phyloP scores from a whole-genome alignment of 2,113 vertebrate genomes.

The Pseudorasbora parva region DNA sequence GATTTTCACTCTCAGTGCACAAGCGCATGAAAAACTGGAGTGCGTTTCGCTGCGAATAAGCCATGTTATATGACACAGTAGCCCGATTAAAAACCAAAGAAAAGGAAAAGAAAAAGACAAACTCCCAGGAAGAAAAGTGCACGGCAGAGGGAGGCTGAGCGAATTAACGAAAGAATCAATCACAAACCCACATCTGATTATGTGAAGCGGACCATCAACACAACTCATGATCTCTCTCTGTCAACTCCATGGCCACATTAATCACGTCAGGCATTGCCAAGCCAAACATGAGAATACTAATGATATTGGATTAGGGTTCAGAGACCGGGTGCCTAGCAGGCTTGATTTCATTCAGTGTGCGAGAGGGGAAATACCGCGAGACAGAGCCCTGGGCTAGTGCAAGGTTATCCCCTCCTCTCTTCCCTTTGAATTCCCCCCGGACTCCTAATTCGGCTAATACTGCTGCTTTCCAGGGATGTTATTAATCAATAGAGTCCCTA shows the following conservation, averaged over 20 bases:
- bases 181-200: slow-evolving; percentile 71
- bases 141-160: slow-evolving; percentile 30
- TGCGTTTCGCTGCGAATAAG: slow-evolving; percentile 55
- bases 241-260: slow-evolving; percentile 70
- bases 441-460: slow-evolving; percentile 67
- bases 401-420: slow-evolving; percentile 56
- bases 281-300: slow-evolving; percentile 69
- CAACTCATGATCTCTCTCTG: slow-evolving; percentile 61
- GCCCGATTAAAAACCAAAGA: slow-evolving; percentile 42
- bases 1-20: neutral
- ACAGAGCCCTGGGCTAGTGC: slow-evolving; percentile 58
- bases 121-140: slow-evolving; percentile 31
- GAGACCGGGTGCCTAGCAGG: slow-evolving; percentile 53
- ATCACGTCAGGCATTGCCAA: slow-evolving; percentile 69
- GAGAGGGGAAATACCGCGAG: slow-evolving; percentile 48
- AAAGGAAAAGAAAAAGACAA: neutral
- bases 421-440: slow-evolving; percentile 17
- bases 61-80: slow-evolving; percentile 71
- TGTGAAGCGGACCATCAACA: slow-evolving; percentile 79
- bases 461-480: slow-evolving; percentile 66
- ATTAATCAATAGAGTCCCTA: slow-evolving; percentile 70
- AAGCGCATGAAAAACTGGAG: slow-evolving; percentile 50
- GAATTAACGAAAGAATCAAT: slow-evolving; percentile 60
- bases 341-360: slow-evolving; percentile 52
- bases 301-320: slow-evolving; percentile 63